Percentiles rank a stretch among this genome's conserved stretches.
phyloP scores from a whole-genome alignment of 1,140 invertebrate species.

The Chelonus insularis region DNA sequence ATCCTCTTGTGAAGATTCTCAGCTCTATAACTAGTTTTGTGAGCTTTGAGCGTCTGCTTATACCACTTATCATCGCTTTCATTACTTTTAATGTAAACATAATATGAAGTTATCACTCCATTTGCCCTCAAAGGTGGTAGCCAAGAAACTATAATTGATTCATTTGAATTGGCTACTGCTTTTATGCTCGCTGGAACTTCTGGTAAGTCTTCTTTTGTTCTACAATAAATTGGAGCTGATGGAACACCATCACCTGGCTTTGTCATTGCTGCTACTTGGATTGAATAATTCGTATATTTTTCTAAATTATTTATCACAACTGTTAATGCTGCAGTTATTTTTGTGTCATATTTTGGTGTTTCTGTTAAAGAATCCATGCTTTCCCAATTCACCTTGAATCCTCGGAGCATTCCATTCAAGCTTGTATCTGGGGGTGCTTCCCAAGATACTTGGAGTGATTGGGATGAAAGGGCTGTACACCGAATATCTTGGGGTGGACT shows the following conservation, averaged over 20 bases:
- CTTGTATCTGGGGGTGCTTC: conserved; percentile 78
- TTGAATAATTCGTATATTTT: conserved; percentile 92
- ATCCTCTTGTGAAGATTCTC: conserved; percentile 58
- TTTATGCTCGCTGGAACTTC: conserved; percentile 86
- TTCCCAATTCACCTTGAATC: conserved; percentile 82
- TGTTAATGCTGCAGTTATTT: conserved; percentile 70
- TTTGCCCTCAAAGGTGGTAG: conserved; percentile 63
- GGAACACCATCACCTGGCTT: conserved; percentile 84
- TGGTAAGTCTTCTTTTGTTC: conserved; percentile 90
- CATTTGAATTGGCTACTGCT: conserved; percentile 79
- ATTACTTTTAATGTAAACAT: conserved; percentile 50
- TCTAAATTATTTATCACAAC: conserved; percentile 70
- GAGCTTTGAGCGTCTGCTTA: conserved; percentile 49
- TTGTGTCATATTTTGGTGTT: conserved; percentile 58
- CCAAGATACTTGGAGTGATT: conserved; percentile 85
- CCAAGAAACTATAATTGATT: conserved; percentile 87
- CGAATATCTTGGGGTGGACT: conserved; percentile 77
- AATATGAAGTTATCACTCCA: conserved; percentile 64
- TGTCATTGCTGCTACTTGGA: conserved; percentile 77
- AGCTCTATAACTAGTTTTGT: conserved; percentile 59
- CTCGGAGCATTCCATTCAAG: conserved; percentile 84
- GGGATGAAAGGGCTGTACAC: conserved; percentile 77
- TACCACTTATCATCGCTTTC: conserved; percentile 54
- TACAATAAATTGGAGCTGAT: conserved; percentile 81
- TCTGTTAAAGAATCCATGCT: conserved; percentile 53